A percentile compares a stretch with the other conserved stretches of the same genome.
Evolutionary conservation across 1,140 invertebrate species (phyloP).

Genomic region (Mactra quadrangularis): DNA sequence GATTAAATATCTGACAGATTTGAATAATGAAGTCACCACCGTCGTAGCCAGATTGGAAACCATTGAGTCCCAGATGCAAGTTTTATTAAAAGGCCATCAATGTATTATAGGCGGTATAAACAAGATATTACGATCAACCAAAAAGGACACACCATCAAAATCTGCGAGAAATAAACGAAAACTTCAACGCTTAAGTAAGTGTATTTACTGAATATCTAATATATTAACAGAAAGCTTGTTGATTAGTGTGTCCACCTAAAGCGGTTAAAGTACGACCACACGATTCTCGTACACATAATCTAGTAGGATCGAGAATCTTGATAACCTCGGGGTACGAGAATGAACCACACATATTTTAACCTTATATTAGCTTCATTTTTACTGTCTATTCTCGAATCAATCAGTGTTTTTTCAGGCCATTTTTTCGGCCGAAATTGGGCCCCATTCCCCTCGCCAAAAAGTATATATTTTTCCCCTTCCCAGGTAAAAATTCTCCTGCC

Average conservation of each 20-base stretch:
- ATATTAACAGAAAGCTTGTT: background rate
- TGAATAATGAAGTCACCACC: background rate
- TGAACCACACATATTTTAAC: too few species aligned
- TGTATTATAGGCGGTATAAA: background rate
- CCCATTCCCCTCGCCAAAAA: too few species aligned
- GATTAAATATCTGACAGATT: constrained; percentile 4
- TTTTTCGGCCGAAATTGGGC: too few species aligned
- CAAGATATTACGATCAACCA: background rate
- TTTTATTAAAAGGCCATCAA: background rate
- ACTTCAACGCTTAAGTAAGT: background rate
- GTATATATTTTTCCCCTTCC: too few species aligned
- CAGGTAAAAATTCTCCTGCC: too few species aligned
- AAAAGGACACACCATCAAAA: background rate
- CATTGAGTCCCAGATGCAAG: background rate
- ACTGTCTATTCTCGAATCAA: too few species aligned
- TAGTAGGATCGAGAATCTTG: too few species aligned
- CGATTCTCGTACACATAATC: too few species aligned
- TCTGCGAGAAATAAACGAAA: background rate
- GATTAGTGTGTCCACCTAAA: background rate
- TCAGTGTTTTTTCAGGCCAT: too few species aligned
- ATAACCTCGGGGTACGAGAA: too few species aligned
- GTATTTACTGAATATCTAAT: background rate
- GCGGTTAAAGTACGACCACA: background rate
- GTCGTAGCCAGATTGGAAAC: background rate
- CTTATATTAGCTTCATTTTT: too few species aligned